Percentiles rank a stretch among this genome's conserved stretches.
These are phyloP conservation scores for Strigops habroptila DNA, from an alignment of 2,113 vertebrate species.

Conservation along the genomic window DNA sequence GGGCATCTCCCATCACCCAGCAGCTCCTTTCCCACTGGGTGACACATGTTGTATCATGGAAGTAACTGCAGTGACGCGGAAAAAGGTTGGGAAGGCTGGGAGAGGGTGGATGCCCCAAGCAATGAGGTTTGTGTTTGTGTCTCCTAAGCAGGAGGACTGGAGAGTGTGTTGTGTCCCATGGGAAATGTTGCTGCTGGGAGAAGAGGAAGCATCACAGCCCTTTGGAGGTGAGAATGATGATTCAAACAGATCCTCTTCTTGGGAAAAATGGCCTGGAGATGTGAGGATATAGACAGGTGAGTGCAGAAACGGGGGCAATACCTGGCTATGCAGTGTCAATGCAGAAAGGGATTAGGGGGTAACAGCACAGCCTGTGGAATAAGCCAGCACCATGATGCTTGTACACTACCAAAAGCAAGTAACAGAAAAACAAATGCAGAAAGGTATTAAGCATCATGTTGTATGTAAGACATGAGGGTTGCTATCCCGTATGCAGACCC, in stretches of 20 bases:
- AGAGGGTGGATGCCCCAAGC: not conserved
- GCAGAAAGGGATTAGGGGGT: not conserved
- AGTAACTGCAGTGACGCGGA: too few relatives aligned
- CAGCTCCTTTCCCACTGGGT: not conserved
- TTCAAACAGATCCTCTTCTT: too few relatives aligned
- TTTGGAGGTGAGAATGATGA: not conserved
- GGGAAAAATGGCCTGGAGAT: not conserved
- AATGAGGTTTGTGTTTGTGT: fast-evolving
- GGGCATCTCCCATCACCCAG: not conserved
- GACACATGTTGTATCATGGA: not conserved
- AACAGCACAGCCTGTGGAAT: not conserved
- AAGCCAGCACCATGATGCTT: not conserved
- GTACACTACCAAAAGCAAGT: not conserved
- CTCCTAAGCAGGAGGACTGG: not conserved
- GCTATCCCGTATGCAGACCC: not conserved
- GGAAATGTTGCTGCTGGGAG: not conserved
- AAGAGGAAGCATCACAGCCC: not conserved
- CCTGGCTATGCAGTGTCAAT: fast-evolving
- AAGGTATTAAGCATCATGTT: not conserved
- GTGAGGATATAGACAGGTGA: not conserved
- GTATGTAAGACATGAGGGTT: fast-evolving
- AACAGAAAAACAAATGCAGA: too few relatives aligned
- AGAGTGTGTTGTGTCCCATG: fast-evolving
- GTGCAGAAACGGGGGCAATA: not conserved
- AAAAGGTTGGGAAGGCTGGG: not conserved